phyloP scores from a whole-genome alignment of 2,113 vertebrate genomes.

The Neofelis nebulosa region DNA sequence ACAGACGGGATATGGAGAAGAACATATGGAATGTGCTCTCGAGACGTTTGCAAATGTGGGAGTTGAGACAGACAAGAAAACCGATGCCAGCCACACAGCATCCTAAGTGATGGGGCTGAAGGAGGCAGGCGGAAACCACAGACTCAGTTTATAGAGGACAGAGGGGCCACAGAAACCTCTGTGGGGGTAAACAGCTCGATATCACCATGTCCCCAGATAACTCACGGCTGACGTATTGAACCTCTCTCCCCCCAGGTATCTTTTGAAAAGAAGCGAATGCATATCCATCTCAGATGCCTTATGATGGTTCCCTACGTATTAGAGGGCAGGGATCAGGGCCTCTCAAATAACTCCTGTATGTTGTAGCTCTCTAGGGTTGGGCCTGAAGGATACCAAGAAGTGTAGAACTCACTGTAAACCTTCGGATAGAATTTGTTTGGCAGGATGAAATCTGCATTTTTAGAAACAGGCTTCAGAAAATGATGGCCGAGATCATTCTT shows the following conservation, averaged over 20 bases:
- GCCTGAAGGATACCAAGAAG: not conserved
- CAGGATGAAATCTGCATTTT: not conserved
- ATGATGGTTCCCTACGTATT: not conserved
- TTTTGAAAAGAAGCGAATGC: not conserved
- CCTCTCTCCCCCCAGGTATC: not conserved
- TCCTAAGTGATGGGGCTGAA: not conserved
- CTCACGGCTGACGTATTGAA: rapidly evolving
- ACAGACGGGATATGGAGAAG: not conserved
- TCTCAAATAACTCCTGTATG: not conserved
- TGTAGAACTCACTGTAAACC: not conserved
- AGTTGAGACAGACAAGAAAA: not conserved
- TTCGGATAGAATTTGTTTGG: not conserved
- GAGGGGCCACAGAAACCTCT: not conserved
- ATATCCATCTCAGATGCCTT: not conserved
- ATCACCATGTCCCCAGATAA: not conserved
- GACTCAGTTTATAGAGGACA: not conserved
- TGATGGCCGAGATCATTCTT: not conserved
- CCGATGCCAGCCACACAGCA: rapidly evolving
- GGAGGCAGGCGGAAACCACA: too few relatives aligned
- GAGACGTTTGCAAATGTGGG: not conserved
- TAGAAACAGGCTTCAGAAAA: not conserved
- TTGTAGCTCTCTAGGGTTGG: not conserved
- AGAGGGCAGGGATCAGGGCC: too few relatives aligned
- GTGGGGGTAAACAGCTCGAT: not conserved
- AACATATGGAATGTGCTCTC: not conserved